Evolutionary conservation across 2,113 vertebrate genomes (phyloP).

Genomic region (Chinchilla lanigera): DNA sequence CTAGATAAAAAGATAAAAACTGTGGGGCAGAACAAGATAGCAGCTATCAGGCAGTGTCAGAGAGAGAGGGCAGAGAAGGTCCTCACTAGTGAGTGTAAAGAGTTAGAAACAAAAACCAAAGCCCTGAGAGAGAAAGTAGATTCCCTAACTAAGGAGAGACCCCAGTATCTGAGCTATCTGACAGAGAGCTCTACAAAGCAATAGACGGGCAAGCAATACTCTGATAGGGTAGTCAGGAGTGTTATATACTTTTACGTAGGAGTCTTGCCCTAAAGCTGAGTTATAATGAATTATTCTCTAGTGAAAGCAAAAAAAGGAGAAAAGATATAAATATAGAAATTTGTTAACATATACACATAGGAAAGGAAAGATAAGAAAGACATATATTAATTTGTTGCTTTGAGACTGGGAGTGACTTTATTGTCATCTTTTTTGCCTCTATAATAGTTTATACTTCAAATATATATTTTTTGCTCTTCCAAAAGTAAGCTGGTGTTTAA

Average conservation of each 20-base stretch:
- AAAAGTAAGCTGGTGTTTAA: background rate
- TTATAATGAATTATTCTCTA: conserved; percentile 89
- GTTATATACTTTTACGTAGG: conserved; percentile 80
- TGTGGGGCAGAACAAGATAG: conserved; percentile 96
- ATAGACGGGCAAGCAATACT: conserved; percentile 84
- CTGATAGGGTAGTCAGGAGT: conserved; percentile 51
- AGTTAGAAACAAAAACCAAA: conserved; percentile 88
- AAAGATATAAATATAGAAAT: background rate
- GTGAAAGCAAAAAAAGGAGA: conserved; percentile 51
- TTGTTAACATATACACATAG: background rate
- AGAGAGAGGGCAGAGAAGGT: conserved; percentile 92
- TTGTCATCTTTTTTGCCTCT: background rate
- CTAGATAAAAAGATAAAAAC: conserved; percentile 94
- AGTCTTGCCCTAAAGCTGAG: conserved; percentile 72
- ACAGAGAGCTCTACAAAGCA: conserved; percentile 92
- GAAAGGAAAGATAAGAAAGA: background rate
- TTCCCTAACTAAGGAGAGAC: conserved; percentile 92
- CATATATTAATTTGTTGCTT: background rate
- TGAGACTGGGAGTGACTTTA: background rate
- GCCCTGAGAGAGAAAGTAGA: conserved; percentile 89
- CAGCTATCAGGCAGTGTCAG: conserved; percentile 92
- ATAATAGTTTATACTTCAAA: conserved; percentile 12
- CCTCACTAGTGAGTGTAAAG: conserved; percentile 85
- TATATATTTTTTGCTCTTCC: background rate
- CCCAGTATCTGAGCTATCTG: conserved; percentile 93